phyloP scores from a whole-genome alignment of 1,140 invertebrate genomes.

The Aporrectodea caliginosa region DNA sequence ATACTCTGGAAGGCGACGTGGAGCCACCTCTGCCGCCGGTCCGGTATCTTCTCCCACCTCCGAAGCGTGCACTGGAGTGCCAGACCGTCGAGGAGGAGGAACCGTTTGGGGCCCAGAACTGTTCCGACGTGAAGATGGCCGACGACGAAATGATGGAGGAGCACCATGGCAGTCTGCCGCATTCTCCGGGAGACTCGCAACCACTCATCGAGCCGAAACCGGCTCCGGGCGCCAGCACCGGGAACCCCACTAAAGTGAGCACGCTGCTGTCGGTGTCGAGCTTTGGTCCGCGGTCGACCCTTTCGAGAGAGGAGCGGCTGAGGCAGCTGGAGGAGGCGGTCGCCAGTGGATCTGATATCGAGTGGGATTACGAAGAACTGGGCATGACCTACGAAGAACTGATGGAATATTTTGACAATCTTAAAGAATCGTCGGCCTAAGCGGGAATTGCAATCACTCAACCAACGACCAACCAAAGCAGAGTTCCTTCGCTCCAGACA shows the following conservation, averaged over 20 bases:
- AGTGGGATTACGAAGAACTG: conserved; percentile 60
- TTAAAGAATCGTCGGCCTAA: conserved; percentile 75
- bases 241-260: not conserved
- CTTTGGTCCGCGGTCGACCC: not conserved
- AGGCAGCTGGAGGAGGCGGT: conserved; percentile 32
- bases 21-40: not conserved
- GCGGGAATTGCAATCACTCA: too few relatives aligned
- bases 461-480: too few relatives aligned
- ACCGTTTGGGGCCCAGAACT: not conserved
- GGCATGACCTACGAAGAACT: conserved; percentile 95
- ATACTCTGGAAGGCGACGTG: not conserved
- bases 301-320: conserved; percentile 27
- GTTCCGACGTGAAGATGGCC: not conserved
- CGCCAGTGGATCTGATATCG: conserved; percentile 47
- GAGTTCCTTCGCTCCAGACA: too few relatives aligned
- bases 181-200: conserved; percentile 1
- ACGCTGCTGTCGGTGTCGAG: not conserved
- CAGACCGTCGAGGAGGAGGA: not conserved
- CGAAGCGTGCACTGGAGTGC: too few relatives aligned
- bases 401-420: conserved; percentile 94
- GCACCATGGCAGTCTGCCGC: not conserved
- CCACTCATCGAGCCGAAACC: conserved; percentile 3
- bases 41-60: not conserved
- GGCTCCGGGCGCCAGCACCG: not conserved
- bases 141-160: not conserved